Base-by-base conservation (phyloP, 2,113 vertebrate genomes). In the Phrynosoma platyrhinos region DNA sequence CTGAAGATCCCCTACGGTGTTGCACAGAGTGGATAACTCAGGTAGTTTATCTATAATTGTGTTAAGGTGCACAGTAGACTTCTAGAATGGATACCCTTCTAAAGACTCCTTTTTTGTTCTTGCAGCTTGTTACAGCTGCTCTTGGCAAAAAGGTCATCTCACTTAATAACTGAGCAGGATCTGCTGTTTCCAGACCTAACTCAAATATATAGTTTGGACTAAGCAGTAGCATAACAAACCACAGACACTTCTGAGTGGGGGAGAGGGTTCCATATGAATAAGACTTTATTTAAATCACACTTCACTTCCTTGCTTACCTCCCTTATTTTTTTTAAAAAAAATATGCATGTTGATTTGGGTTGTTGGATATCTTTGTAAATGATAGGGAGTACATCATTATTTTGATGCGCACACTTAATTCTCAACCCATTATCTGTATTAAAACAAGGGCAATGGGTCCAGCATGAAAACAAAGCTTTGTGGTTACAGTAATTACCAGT, bases 71-170 rank as follows among this genome's bases (percentile, higher is more conserved):
- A 64, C 12, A 52, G 5, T 68, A 53, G 62, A 20, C 52, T 79
- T 69, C 30, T 12, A 36, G 52, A 68, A 68, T 66, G 42, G n/a
- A 52, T 85, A 47, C 58, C 62, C 58, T 78, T 68, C 75, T 78
- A 13, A 53, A 58, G 53, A 16, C 62, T 64, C n/a, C 30, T 77
- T 30, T 78, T n/a, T n/a, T 16, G 30, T 77, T 42, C 42, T 75
- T 77, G 40, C 21, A 58, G n/a, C 62, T 47, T 69, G 18, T 83
- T 78, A 12, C 30, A 78, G 40, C 30, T 79, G 40, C 75, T 85
- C 25, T 77, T 85, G 74, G 74, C 72, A n/a, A 77, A 64, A 47
- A 77, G 72, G 84, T 62, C 84, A 64, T 77, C 74, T n/a, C 27
- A 64, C 84, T 77, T 42, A 13, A 13, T 79, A 77, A 53, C 23